phyloP scores from a whole-genome alignment of 2,888 invertebrate genomes.

The Metopia argyrocephala region DNA sequence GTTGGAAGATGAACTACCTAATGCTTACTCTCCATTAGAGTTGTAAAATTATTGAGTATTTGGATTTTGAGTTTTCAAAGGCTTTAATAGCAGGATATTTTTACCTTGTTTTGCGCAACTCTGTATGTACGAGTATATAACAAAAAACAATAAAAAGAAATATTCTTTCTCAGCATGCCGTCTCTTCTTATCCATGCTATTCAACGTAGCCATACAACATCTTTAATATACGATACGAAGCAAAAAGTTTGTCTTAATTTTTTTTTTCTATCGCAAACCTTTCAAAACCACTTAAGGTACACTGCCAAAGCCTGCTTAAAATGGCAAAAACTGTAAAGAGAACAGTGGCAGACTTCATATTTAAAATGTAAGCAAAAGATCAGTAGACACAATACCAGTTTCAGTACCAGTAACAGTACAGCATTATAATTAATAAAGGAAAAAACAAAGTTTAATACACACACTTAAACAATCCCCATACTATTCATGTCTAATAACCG shows the following conservation, averaged over 20 bases:
- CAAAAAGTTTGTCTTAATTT: constrained; percentile 46
- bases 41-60: no score
- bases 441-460: constrained; percentile 41
- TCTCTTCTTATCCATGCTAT: no score
- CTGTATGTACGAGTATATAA: no score
- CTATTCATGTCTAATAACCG: constrained; percentile 58
- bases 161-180: no score
- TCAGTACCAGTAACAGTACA: not conserved
- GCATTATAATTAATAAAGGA: constrained; percentile 36
- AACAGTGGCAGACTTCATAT: constrained; percentile 38
- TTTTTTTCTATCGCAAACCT: constrained; percentile 53
- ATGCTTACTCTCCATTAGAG: no score
- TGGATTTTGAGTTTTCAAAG: no score
- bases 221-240: not conserved
- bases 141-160: no score
- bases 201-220: not conserved
- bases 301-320: no score
- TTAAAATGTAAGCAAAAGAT: constrained; percentile 37
- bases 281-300: constrained; percentile 57
- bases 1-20: no score
- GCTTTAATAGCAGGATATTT: no score
- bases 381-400: constrained; percentile 1
- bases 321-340: no score
- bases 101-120: no score
- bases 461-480: constrained; percentile 36